These are phyloP conservation scores for Drosophila kanekoi DNA, from an alignment of 2,888 invertebrate species.

Conservation along the genomic window DNA sequence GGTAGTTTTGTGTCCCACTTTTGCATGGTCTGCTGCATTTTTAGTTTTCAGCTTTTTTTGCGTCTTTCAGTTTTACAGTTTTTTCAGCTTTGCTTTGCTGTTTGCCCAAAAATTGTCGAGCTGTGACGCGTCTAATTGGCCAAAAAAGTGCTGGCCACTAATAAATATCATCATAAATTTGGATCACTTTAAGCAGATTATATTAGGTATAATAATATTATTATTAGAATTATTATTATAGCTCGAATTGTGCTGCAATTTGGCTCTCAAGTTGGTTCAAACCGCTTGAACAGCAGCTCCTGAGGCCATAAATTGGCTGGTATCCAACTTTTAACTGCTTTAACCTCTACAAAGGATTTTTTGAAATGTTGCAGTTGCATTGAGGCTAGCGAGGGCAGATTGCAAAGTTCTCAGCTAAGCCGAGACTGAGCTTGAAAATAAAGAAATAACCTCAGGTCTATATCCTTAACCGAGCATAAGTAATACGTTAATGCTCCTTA, in stretches of 20 bases:
- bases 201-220: slow-evolving; percentile 17
- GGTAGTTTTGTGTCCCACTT: slow-evolving; percentile 38
- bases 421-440: neutral
- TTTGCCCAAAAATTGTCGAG: slow-evolving; percentile 35
- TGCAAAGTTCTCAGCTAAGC: neutral
- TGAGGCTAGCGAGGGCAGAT: slow-evolving; percentile 4
- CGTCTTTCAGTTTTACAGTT: slow-evolving; percentile 10
- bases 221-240: slow-evolving; percentile 20
- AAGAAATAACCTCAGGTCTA: too few relatives aligned
- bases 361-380: slow-evolving; percentile 20
- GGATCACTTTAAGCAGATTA: slow-evolving; percentile 46
- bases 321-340: slow-evolving; percentile 33
- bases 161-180: slow-evolving; percentile 58
- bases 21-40: slow-evolving; percentile 58
- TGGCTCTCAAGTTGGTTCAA: slow-evolving; percentile 7
- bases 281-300: slow-evolving; percentile 23
- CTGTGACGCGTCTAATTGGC: slow-evolving; percentile 68
- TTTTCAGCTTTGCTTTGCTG: slow-evolving; percentile 15
- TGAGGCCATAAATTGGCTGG: slow-evolving; percentile 24
- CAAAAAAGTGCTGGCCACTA: slow-evolving; percentile 61
- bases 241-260: slow-evolving; percentile 43
- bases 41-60: slow-evolving; percentile 34
- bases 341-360: slow-evolving; percentile 20
- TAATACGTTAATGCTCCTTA: too few relatives aligned
- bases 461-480: too few relatives aligned